Evolutionary conservation across 2,797 vertebrate genomes (phyloP), one percentile per base, ranked within the genome.

Genomic region (Oreortyx pictus): DNA sequence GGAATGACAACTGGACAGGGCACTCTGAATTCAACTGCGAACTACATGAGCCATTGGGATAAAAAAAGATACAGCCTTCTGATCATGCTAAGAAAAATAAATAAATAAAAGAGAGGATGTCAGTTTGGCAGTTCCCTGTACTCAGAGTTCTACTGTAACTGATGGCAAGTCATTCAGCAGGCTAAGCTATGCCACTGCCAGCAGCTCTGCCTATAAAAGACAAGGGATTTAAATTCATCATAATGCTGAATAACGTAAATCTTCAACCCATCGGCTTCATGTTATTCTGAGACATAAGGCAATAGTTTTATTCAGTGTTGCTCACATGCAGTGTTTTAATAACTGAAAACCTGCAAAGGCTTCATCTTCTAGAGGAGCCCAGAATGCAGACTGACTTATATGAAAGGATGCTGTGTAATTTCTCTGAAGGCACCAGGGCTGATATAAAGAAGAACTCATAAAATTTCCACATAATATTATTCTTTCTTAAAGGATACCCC

Each of bases 191-290:
- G 18, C 50, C 29, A 27, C 18, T 37, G 68, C 7, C 68, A 33
- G 13, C 2, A 66, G 64, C 70, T 49, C 79, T 13, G n/a, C 9
- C 33, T 43, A 37, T 0, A 18, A n/a, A 82, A 57, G 3, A 46
- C 24, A 52, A 56, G 3, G 16, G 20, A 59, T 33, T 50, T 25
- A 37, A 37, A 41, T 56, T 62, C 72, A 39, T 44, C 29, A 6
- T 6, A 9, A 11, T 14, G 7, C 2, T 49, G 37, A 56, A 1
- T 3, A 10, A n/a, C 0, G 6, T 0, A 35, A 65, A 17, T 7
- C 24, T 46, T 24, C 74, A 39, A 11, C 6, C 5, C 77, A 18
- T 29, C 41, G 68, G 10, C 5, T 86, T 5, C 41, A 33, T 10
- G 1, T 46, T 37, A 9, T 12, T 35, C 41, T 18, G 5, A 73